These are phyloP conservation scores for Phrynosoma platyrhinos DNA, from an alignment of 2,113 vertebrate species.

Conservation along the genomic window DNA sequence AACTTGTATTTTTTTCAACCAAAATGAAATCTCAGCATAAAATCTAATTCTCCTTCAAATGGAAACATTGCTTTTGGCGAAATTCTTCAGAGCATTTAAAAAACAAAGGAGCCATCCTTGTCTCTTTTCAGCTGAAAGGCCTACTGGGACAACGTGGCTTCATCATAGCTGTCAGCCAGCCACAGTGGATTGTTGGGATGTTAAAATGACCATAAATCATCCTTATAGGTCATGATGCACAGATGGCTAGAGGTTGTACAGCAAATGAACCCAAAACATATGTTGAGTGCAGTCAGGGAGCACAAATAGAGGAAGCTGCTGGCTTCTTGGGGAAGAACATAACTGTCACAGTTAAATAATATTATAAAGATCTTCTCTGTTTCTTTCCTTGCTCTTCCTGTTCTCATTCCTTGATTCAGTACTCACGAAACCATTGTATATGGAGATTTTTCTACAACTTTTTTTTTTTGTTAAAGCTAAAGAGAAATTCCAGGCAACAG, in stretches of 20 bases:
- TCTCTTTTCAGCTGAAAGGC: conserved; percentile 14
- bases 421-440: neutral
- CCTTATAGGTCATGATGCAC: conserved; percentile 52
- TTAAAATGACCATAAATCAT: conserved; percentile 32
- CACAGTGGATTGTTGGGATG: conserved; percentile 26
- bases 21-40: neutral
- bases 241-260: conserved; percentile 35
- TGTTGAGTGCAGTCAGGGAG: neutral
- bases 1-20: neutral
- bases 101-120: neutral
- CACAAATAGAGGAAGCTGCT: neutral
- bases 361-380: neutral
- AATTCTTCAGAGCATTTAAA: neutral
- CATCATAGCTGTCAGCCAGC: conserved; percentile 30
- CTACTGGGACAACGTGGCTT: conserved; percentile 8
- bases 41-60: neutral
- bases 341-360: no score
- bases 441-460: neutral
- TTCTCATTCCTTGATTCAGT: neutral
- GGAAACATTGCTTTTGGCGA: neutral
- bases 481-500: neutral
- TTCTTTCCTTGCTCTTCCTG: neutral
- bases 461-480: neutral
- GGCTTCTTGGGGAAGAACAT: neutral
- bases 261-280: conserved; percentile 35